A percentile compares a stretch with the other conserved stretches of the same genome.
Conservation (phyloP, 2,888 invertebrate genomes). For the Laothoe populi region DNA sequence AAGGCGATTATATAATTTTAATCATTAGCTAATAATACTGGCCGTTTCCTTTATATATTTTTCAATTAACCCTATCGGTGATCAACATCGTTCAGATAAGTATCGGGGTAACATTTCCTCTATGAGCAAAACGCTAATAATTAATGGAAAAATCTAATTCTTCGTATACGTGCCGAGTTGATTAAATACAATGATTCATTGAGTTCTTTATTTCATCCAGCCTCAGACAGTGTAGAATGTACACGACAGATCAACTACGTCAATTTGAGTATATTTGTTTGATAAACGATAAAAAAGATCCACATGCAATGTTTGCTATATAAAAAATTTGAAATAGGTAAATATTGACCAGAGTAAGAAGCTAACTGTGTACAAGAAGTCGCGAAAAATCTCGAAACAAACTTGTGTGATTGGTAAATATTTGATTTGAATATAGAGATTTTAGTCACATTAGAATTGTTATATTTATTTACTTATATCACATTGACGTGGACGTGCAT, state of each 20-base stretch:
- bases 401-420: background rate
- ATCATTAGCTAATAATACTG: background rate
- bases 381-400: background rate
- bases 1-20: background rate
- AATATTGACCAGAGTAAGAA: background rate
- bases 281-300: background rate
- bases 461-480: background rate
- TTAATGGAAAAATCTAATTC: conserved; percentile 20
- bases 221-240: background rate
- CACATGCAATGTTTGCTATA: background rate
- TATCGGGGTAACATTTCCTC: conserved; percentile 9
- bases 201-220: conserved; percentile 3
- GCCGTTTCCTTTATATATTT: background rate
- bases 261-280: background rate
- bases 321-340: background rate
- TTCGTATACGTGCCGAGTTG: conserved; percentile 1
- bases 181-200: conserved; percentile 19
- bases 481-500: background rate
- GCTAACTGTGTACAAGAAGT: background rate
- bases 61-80: conserved; percentile 14
- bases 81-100: background rate
- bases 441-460: background rate
- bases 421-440: background rate
- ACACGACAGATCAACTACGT: too few species aligned
- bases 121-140: conserved; percentile 4